Conservation (phyloP, 1,140 invertebrate species). For the Saccostrea glomerata region DNA sequence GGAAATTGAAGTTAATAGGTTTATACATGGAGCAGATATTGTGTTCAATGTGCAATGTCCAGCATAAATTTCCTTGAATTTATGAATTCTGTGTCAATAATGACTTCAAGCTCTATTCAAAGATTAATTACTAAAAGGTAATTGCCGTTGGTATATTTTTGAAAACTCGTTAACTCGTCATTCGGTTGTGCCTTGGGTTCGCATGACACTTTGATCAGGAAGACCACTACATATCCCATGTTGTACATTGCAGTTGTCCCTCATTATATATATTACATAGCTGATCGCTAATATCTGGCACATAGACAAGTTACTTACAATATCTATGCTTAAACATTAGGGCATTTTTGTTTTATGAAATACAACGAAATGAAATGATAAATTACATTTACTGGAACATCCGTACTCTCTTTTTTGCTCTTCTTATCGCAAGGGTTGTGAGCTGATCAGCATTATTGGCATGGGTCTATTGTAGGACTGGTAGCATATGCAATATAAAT, state of each 20-base stretch:
- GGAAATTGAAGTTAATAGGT: slow-evolving; percentile 13
- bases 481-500: too few species aligned
- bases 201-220: not conserved
- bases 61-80: not conserved
- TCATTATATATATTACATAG: not conserved
- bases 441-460: too few species aligned
- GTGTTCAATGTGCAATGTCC: slow-evolving; percentile 19
- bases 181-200: not conserved
- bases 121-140: not conserved
- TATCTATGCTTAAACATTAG: not conserved
- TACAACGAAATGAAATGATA: not conserved
- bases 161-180: too few species aligned
- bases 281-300: too few species aligned
- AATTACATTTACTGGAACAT: too few species aligned
- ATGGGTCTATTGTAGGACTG: too few species aligned
- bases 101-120: not conserved
- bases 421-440: too few species aligned
- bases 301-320: not conserved
- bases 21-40: not conserved
- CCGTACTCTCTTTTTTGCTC: too few species aligned
- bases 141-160: not conserved
- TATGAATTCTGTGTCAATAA: not conserved
- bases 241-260: not conserved
- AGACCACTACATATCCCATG: not conserved
- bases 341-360: not conserved